Evolutionary conservation across 2,113 vertebrate species (phyloP).

Genomic region (Leptobrachium ailaonicum): DNA sequence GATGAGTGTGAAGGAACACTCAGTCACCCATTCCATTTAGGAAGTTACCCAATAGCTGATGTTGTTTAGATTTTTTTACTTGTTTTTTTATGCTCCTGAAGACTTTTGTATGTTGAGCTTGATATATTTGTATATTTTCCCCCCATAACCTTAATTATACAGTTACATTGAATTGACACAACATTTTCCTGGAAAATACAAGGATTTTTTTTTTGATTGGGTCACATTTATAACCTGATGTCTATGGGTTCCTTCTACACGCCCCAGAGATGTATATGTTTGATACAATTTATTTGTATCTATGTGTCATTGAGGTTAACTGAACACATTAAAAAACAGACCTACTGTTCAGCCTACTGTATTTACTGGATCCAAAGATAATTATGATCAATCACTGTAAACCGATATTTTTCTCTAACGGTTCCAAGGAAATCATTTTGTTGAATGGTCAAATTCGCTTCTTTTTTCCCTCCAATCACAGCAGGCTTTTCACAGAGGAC

Average conservation of each 20-base stretch:
- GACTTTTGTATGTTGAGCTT: too few species aligned
- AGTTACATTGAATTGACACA: too few species aligned
- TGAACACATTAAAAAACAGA: not conserved
- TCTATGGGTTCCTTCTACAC: not conserved
- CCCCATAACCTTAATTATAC: too few species aligned
- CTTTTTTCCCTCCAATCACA: not conserved
- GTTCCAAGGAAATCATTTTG: not conserved
- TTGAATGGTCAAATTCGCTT: constrained; percentile 14
- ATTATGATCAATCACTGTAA: constrained; percentile 6
- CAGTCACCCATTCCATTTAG: too few species aligned
- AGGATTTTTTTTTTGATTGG: too few species aligned
- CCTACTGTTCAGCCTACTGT: constrained; percentile 1
- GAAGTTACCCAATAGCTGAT: too few species aligned
- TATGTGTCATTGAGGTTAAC: not conserved
- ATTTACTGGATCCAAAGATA: not conserved
- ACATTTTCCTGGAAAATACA: too few species aligned
- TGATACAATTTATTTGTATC: not conserved
- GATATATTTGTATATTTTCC: too few species aligned
- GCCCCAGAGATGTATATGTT: not conserved
- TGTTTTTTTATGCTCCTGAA: too few species aligned
- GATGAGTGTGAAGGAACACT: too few species aligned
- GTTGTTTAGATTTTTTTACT: too few species aligned
- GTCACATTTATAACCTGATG: too few species aligned
- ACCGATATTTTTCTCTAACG: not conserved
- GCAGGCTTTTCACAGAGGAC: not conserved